A percentile compares a stretch with the other conserved stretches of the same genome.
Conservation (phyloP, 2,113 vertebrate genomes). For the Toxotes jaculatrix region DNA sequence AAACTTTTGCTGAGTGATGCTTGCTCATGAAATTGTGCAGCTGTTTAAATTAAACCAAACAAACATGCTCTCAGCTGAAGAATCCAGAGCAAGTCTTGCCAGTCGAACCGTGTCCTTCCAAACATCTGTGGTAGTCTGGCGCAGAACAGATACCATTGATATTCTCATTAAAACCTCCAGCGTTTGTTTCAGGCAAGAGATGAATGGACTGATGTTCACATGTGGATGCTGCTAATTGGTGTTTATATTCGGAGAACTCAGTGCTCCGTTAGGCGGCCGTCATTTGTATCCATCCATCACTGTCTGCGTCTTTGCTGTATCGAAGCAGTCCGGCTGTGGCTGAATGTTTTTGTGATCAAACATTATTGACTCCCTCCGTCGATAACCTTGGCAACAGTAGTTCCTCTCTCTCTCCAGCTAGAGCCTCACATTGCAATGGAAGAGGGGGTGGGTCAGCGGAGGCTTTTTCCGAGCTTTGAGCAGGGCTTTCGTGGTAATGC, state of each 20-base stretch:
- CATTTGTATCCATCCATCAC: conserved; percentile 64
- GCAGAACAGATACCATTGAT: conserved; percentile 50
- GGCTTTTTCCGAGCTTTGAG: conserved; percentile 53
- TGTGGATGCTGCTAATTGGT: conserved; percentile 68
- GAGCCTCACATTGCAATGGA: conserved; percentile 46
- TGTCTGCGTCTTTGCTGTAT: conserved; percentile 53
- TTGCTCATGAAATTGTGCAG: conserved; percentile 29
- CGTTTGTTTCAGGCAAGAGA: conserved; percentile 40
- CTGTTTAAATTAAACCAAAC: conserved; percentile 32
- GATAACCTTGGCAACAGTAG: conserved; percentile 83
- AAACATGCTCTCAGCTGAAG: conserved; percentile 11
- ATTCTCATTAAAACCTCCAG: conserved; percentile 59
- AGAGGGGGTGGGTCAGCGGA: conserved; percentile 16
- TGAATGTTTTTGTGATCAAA: conserved; percentile 84
- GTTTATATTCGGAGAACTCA: conserved; percentile 62
- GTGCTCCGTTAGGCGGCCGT: conserved; percentile 62
- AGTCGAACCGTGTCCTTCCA: conserved; percentile 8
- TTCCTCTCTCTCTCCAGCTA: conserved; percentile 65
- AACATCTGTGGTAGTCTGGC: conserved; percentile 46
- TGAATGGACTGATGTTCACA: conserved; percentile 53
- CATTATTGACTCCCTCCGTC: conserved; percentile 83
- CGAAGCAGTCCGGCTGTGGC: conserved; percentile 64
- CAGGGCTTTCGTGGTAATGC: conserved; percentile 46
- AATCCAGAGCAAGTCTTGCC: conserved; percentile 12
- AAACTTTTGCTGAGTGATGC: conserved; percentile 28